Evolutionary conservation across 2,113 vertebrate species (phyloP), one percentile per base, ranked within the genome.

Genomic region (Mungos mungo): DNA sequence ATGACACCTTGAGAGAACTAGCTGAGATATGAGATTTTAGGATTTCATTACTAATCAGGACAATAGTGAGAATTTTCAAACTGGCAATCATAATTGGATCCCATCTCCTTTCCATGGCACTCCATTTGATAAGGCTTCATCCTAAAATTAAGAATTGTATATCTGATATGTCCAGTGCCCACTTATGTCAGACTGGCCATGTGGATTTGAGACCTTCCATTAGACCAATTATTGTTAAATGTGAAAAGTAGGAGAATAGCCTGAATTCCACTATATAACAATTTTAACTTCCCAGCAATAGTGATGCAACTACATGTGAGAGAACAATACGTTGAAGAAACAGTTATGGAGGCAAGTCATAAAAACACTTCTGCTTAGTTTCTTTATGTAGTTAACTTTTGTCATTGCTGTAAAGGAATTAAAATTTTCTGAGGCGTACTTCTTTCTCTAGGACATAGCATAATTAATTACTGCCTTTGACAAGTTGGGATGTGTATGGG

Each of bases 1-100:
- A 95, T 45, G 92, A 92, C 57, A 97, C 83, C 92, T 95, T 88
- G 87, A 74, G 63, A 81, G 66, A 92, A 95, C 27, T 63, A 87
- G 90, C 68, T 3, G 18, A 93, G 87, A 74, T 77, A 33, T 93
- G 82, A 96, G 66, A 38, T 96, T 96, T 93, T 87, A 95, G 93
- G 33, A 88, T 92, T 95, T 76, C 66, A 82, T 90, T n/a, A 93
- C 68, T 76, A 90, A 88, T 83, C 41, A 69, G 68, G 29, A n/a
- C 14, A 50, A 68, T 2, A 41, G 35, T n/a, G 86, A 90, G 63
- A 89, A 29, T 89, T 88, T 94, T 52, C 83, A 88, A 54, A 87
- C 45, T 69, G 60, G 35, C 19, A n/a, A 85, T 87, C 11, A 85
- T n/a, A 79, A 65, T 79, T 52, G 71, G 71, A 63, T 38, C 21